These are phyloP conservation scores for Sceliomorpha sp. DNA, from an alignment of 2,888 invertebrate species.

Conservation along the genomic window DNA sequence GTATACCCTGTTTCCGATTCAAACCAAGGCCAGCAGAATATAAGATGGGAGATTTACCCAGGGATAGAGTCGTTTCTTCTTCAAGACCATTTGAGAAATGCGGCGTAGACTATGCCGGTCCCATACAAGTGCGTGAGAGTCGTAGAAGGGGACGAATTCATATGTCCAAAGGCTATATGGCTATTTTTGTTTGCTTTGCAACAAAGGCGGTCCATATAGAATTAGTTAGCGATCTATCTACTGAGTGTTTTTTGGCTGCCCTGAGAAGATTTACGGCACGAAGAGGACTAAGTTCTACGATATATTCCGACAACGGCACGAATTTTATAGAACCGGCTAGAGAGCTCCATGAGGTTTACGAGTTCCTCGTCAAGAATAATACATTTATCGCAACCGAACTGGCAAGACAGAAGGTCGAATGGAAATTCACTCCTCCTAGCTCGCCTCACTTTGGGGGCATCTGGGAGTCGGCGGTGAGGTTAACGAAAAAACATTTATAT, in stretches of 20 bases:
- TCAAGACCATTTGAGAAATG: no score
- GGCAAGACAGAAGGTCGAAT: slow-evolving; percentile 1
- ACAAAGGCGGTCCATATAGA: slow-evolving; percentile 54
- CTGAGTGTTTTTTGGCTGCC: slow-evolving; percentile 38
- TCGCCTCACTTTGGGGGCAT: slow-evolving; percentile 12
- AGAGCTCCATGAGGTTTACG: slow-evolving; percentile 39
- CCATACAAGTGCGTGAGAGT: slow-evolving; percentile 39
- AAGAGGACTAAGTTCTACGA: slow-evolving; percentile 30
- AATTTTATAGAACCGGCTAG: slow-evolving; percentile 46
- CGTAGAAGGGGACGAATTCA: slow-evolving; percentile 39
- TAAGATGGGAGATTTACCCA: no score
- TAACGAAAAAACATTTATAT: slow-evolving; percentile 5
- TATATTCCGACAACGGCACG: slow-evolving; percentile 49
- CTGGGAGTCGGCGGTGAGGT: slow-evolving; percentile 2
- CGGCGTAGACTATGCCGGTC: slow-evolving; percentile 50
- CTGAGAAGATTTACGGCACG: slow-evolving; percentile 40
- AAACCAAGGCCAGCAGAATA: no score
- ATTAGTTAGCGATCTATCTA: slow-evolving; percentile 38
- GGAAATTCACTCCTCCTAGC: slow-evolving; percentile 9
- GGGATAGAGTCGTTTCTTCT: no score
- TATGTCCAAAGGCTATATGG: slow-evolving; percentile 59
- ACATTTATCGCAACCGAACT: no score
- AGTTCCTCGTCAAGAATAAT: slow-evolving; percentile 24
- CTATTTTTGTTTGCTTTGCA: slow-evolving; percentile 58
- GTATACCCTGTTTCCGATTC: no score